phyloP scores from a whole-genome alignment of 2,113 vertebrate species.

The Scomber scombrus region DNA sequence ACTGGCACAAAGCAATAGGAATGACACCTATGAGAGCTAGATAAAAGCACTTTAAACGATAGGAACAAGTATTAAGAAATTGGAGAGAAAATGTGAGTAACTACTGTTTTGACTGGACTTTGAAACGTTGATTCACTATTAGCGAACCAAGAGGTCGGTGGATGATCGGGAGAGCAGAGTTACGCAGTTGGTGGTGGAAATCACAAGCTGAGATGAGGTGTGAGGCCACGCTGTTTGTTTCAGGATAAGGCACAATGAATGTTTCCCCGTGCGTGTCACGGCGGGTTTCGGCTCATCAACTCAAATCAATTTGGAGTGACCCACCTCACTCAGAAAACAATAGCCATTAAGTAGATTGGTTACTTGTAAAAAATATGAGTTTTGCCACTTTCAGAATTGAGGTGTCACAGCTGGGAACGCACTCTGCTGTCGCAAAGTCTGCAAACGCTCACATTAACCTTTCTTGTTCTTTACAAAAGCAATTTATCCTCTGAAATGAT shows the following conservation, averaged over 20 bases:
- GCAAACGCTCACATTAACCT: conserved; percentile 69
- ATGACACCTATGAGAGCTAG: not conserved
- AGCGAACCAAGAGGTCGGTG: not conserved
- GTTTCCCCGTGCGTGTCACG: not conserved
- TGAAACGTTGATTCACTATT: not conserved
- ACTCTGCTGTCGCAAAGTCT: conserved; percentile 7
- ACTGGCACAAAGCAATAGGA: not conserved
- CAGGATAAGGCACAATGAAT: conserved; percentile 23
- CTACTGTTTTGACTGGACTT: conserved; percentile 11
- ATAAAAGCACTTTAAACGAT: not conserved
- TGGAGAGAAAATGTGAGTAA: not conserved
- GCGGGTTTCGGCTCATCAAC: not conserved
- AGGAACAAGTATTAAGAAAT: not conserved
- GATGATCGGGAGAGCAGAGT: not conserved
- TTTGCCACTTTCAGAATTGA: conserved; percentile 60
- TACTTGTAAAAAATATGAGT: conserved; percentile 52
- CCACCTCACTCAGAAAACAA: conserved; percentile 47
- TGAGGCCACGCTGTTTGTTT: not conserved
- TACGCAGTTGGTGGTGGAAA: not conserved
- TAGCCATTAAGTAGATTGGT: conserved; percentile 55
- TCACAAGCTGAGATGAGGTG: not conserved
- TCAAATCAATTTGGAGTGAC: conserved; percentile 33
- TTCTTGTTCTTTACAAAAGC: conserved; percentile 61
- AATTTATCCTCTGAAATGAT: conserved; percentile 66
- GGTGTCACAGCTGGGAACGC: conserved; percentile 12